Evolutionary conservation across 2,888 invertebrate species (phyloP).

Genomic region (Neelides folsomi): DNA sequence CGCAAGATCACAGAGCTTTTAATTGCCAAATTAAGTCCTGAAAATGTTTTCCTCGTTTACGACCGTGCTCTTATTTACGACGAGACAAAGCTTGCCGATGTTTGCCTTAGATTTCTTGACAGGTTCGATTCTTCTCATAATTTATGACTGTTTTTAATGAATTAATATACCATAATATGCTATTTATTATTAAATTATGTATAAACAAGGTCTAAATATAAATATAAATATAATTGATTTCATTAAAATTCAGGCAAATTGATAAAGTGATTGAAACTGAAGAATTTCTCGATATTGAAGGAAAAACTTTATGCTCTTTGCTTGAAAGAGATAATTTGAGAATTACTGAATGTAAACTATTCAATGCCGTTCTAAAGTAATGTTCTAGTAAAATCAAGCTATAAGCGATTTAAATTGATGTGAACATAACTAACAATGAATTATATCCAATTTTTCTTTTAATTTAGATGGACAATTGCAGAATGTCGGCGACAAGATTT

Average conservation of each 20-base stretch:
- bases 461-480: slow-evolving; percentile 53
- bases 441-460: not conserved
- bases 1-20: slow-evolving; percentile 69
- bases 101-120: slow-evolving; percentile 70
- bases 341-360: slow-evolving; percentile 63
- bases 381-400: slow-evolving; percentile 6
- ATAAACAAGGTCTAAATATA: too few species aligned
- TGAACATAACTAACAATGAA: not conserved
- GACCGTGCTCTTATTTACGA: slow-evolving; percentile 68
- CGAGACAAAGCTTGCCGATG: slow-evolving; percentile 63
- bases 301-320: slow-evolving; percentile 61
- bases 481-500: slow-evolving; percentile 57
- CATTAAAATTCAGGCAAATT: too few species aligned
- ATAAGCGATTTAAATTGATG: not conserved
- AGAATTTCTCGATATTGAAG: slow-evolving; percentile 67
- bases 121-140: slow-evolving; percentile 34
- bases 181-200: not conserved
- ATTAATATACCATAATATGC: not conserved
- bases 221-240: too few species aligned
- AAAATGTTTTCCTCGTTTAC: slow-evolving; percentile 68
- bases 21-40: slow-evolving; percentile 54
- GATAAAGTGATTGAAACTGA: slow-evolving; percentile 59
- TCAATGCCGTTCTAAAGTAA: slow-evolving; percentile 53
- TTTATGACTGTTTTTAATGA: not conserved
- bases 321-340: slow-evolving; percentile 64